These are phyloP conservation scores for Rostratula benghalensis DNA, from an alignment of 2,113 vertebrate genomes.

Conservation along the genomic window DNA sequence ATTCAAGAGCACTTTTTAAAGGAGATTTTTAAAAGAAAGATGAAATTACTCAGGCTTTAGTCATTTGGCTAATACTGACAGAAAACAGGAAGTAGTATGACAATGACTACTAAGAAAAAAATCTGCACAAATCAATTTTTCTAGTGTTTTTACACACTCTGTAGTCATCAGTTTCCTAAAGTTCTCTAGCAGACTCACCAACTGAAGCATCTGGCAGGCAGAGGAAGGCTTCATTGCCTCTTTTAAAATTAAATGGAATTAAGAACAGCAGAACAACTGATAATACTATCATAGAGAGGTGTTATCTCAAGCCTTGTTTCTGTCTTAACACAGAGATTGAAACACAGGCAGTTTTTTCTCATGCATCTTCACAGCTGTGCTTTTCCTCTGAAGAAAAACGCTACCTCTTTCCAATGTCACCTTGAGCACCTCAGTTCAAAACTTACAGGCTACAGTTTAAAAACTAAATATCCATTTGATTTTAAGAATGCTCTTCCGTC, in stretches of 20 bases:
- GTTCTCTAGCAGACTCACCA: not conserved
- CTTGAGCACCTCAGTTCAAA: not conserved
- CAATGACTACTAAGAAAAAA: not conserved
- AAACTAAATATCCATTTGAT: not conserved
- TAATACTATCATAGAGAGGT: not conserved
- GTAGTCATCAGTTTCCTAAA: not conserved
- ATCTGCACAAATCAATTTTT: not conserved
- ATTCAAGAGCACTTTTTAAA: not conserved
- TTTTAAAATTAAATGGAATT: not conserved
- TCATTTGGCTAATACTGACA: not conserved
- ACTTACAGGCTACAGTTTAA: not conserved
- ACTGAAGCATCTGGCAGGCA: not conserved
- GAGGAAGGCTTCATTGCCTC: not conserved
- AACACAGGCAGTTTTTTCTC: not conserved
- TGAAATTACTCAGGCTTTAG: not conserved
- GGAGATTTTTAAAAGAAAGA: not conserved
- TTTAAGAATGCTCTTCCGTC: not conserved
- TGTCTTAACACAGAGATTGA: not conserved
- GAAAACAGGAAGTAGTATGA: not conserved
- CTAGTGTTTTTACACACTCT: not conserved
- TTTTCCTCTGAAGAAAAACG: not conserved
- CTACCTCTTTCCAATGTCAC: not conserved
- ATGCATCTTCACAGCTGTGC: not conserved
- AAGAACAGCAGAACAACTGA: not conserved
- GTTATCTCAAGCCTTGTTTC: not conserved